A percentile compares a stretch with the other conserved stretches of the same genome.
phyloP scores from a whole-genome alignment of 2,797 vertebrate species.

The Acrocephalus scirpaceus region DNA sequence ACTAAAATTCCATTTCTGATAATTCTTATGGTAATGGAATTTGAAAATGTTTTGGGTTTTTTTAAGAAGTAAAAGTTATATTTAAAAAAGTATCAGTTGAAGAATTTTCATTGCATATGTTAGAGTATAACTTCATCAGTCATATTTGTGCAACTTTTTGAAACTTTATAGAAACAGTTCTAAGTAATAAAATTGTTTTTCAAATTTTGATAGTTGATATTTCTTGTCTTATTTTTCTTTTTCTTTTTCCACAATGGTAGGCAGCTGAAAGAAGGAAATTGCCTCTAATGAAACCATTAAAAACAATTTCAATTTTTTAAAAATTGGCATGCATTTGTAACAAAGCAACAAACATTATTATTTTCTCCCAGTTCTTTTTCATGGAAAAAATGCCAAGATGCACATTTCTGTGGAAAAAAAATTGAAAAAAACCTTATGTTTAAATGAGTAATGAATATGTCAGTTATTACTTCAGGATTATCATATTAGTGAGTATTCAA shows the following conservation, averaged over 20 bases:
- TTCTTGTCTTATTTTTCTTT: not conserved
- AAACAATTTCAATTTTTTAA: not conserved
- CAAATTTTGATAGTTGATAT: not conserved
- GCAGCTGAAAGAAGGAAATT: not conserved
- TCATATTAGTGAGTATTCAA: not conserved
- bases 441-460: not conserved
- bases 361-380: not conserved
- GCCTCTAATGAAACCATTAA: not conserved
- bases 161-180: not conserved
- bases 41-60: not conserved
- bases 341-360: accelerated
- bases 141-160: not conserved
- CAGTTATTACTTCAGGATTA: not conserved
- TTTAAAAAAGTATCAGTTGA: not conserved
- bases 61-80: not conserved
- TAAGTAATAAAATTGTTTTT: not conserved
- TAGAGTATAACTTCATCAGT: not conserved
- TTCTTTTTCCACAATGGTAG: not conserved
- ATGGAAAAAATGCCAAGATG: not conserved
- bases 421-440: not conserved
- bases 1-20: not conserved
- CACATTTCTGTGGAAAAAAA: not conserved
- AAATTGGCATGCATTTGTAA: not conserved
- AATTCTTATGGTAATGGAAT: not conserved
- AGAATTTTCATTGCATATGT: not conserved